Evolutionary conservation across 2,113 vertebrate species (phyloP), one percentile per base, ranked within the genome.

Genomic region (Hemiprocne comata): DNA sequence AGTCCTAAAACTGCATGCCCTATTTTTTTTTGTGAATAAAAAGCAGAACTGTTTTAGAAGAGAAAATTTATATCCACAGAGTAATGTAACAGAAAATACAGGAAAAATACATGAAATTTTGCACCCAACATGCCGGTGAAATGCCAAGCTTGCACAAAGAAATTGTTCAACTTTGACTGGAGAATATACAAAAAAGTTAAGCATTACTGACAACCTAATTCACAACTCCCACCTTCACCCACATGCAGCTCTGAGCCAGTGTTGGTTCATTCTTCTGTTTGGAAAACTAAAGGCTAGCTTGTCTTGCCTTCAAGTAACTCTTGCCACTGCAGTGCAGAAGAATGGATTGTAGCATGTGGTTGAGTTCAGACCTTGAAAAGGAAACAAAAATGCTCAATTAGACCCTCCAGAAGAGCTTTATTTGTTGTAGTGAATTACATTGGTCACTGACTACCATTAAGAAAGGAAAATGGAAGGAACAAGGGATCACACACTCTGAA

Each of bases 331-430:
- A 8, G 44, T 71, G 48, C 79, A 86, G 74, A 84, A 92, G 91
- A 95, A 87, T 70, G 64, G 34, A 50, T 90, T 97, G 71, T 34
- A 26, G 46, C 93, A 77, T 92, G 67, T 80, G 76, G 76, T 48
- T 74, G 80, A 96, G 93, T 96, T 96, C 61, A 85, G 73, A 78
- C 78, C 85, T 95, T 95, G 34, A 77, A 94, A 94, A 87, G 82
- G 95, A 97, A 97, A 88, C 80, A 94, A 91, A 98, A 96, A 96
- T 91, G 82, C 72, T 96, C 95, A 95, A 44, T 97, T 97, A 97
- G 73, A 91, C 83, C 78, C 69, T 84, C 65, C 71, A 90, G 89
- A 97, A 96, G 84, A 81, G 69, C 78, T 97, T 96, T 44, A 92
- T 97, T 98, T 98, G 66, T 97, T 48, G 85, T 69, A 75, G 78